These are phyloP conservation scores for Psilanteris sp. DNA, from an alignment of 1,140 invertebrate genomes.

Conservation along the genomic window DNA sequence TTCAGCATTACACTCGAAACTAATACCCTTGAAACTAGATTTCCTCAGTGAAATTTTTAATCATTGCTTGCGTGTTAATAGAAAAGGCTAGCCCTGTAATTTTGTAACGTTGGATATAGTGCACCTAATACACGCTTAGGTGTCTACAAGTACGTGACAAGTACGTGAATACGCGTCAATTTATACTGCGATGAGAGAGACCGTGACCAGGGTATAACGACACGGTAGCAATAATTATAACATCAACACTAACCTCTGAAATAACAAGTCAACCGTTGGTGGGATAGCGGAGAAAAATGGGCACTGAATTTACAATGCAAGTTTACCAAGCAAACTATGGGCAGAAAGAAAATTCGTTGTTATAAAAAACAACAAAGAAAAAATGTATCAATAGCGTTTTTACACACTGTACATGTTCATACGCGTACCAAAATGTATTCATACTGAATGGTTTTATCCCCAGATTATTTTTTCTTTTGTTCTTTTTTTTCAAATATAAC, in stretches of 20 bases:
- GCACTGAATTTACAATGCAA: conserved; percentile 30
- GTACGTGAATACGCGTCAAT: conserved; percentile 45
- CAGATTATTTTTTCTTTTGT: conserved; percentile 58
- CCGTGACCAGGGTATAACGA: conserved; percentile 44
- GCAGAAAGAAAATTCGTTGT: conserved; percentile 46
- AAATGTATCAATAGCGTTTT: conserved; percentile 44
- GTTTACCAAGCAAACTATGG: conserved; percentile 33
- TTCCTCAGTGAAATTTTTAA: conserved; percentile 41
- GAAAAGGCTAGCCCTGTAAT: conserved; percentile 53
- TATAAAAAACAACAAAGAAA: conserved; percentile 52
- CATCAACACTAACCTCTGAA: conserved; percentile 45
- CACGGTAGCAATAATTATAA: conserved; percentile 49
- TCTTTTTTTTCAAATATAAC: conserved; percentile 52
- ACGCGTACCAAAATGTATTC: conserved; percentile 37
- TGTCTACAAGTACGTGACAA: conserved; percentile 36
- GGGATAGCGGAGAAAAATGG: conserved; percentile 39
- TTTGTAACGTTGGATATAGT: conserved; percentile 29
- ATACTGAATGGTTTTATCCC: conserved; percentile 50
- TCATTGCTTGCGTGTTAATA: conserved; percentile 31
- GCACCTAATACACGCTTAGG: conserved; percentile 14
- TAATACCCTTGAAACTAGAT: conserved; percentile 26
- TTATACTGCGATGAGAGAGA: conserved; percentile 45
- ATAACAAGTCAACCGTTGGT: conserved; percentile 44
- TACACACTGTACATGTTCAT: conserved; percentile 13
- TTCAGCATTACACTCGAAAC: conserved; percentile 3